phyloP scores from a whole-genome alignment of 2,888 invertebrate species.

The Cosmorhoe ocellata region DNA sequence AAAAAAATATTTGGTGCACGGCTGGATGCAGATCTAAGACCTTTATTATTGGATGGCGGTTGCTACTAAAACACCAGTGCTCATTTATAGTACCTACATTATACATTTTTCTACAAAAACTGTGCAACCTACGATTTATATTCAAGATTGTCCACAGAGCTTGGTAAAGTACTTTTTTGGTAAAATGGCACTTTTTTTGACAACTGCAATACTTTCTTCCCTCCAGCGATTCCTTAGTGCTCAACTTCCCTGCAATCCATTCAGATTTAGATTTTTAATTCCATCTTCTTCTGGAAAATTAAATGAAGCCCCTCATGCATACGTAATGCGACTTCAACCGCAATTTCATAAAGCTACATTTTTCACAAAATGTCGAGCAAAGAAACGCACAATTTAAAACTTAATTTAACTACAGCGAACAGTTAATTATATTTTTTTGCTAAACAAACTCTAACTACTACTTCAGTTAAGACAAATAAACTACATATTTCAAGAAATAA shows the following conservation, averaged over 20 bases:
- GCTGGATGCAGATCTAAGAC: too few relatives aligned
- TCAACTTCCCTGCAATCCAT: slow-evolving; percentile 47
- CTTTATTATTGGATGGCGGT: too few relatives aligned
- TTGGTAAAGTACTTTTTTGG: not conserved
- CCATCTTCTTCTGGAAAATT: slow-evolving; percentile 58
- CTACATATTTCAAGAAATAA: slow-evolving; percentile 36
- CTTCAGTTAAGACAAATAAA: slow-evolving; percentile 3
- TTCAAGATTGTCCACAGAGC: too few relatives aligned
- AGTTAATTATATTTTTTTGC: slow-evolving; percentile 36
- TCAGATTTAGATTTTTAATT: slow-evolving; percentile 60
- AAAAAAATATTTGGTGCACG: too few relatives aligned
- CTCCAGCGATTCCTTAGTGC: slow-evolving; percentile 2
- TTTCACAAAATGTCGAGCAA: slow-evolving; percentile 22
- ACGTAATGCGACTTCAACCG: slow-evolving; percentile 49
- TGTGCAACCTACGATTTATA: too few relatives aligned
- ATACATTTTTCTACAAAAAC: too few relatives aligned
- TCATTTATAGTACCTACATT: too few relatives aligned
- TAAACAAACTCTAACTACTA: slow-evolving; percentile 37
- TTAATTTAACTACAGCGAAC: slow-evolving; percentile 23
- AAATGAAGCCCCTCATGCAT: slow-evolving; percentile 52
- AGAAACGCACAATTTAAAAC: slow-evolving; percentile 25
- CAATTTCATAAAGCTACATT: slow-evolving; percentile 46
- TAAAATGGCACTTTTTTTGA: slow-evolving; percentile 5
- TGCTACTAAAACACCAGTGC: too few relatives aligned
- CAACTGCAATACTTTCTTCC: not conserved